Conservation (phyloP, 2,113 vertebrate genomes). For the Puffinus mauretanicus region DNA sequence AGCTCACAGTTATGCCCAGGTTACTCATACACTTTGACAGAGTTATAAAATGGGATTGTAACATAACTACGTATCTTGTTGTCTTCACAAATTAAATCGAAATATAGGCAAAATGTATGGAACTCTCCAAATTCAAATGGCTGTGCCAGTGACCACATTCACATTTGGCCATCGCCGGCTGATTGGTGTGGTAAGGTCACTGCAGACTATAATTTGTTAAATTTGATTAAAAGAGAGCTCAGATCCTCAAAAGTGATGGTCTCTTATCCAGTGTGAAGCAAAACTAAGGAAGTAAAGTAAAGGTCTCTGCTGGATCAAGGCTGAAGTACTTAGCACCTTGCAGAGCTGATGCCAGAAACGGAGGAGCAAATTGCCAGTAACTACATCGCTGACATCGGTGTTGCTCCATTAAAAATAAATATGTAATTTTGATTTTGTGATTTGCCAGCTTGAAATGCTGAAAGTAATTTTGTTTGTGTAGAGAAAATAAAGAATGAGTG, state of each 20-base stretch:
- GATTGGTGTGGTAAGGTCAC: not conserved
- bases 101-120: not conserved
- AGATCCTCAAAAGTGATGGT: not conserved
- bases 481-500: not conserved
- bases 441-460: not conserved
- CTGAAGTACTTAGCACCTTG: not conserved
- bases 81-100: not conserved
- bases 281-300: not conserved
- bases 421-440: not conserved
- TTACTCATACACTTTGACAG: not conserved
- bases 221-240: not conserved
- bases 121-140: not conserved
- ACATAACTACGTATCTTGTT: not conserved
- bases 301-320: not conserved
- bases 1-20: not conserved
- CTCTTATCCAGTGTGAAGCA: not conserved
- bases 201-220: not conserved
- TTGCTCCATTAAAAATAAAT: not conserved
- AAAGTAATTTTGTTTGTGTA: not conserved
- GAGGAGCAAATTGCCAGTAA: rapidly evolving
- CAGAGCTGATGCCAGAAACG: not conserved
- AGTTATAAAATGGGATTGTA: not conserved
- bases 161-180: not conserved
- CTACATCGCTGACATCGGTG: not conserved
- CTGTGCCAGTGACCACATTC: not conserved